Conservation (phyloP, 2,113 vertebrate species). For the Dicrurus megarhynchus region DNA sequence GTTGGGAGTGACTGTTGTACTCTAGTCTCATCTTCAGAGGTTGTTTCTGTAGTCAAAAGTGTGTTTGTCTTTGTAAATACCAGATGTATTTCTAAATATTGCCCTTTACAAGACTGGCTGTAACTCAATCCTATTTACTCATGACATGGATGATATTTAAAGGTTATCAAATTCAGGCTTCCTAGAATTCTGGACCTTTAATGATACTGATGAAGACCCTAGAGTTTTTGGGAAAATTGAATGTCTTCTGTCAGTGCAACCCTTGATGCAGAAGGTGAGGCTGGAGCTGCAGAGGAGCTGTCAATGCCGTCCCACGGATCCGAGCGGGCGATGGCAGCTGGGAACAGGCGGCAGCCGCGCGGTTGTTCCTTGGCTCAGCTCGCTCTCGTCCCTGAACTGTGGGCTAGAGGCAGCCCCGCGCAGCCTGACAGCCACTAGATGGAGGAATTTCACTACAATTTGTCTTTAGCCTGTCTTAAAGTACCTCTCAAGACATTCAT, state of each 20-base stretch:
- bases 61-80: neutral
- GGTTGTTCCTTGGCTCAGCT: rapidly evolving
- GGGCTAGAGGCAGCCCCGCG: neutral
- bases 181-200: neutral
- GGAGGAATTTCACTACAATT: constrained; percentile 48
- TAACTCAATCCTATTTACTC: neutral
- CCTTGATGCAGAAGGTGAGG: neutral
- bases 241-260: neutral
- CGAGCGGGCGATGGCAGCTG: neutral
- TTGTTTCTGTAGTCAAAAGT: neutral
- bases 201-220: neutral
- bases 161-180: neutral
- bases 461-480: neutral
- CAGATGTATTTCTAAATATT: neutral
- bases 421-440: constrained; percentile 60
- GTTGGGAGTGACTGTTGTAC: neutral
- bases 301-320: rapidly evolving
- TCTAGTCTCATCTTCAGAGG: neutral
- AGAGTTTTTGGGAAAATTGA: neutral
- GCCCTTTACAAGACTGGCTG: neutral
- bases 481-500: neutral
- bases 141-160: neutral
- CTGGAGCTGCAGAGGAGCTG: neutral
- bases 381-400: rapidly evolving
- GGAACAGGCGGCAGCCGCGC: neutral